A percentile compares a stretch with the other conserved stretches of the same genome.
Conservation (phyloP, 2,888 invertebrate species). For the Cryptocheilus praepositus region DNA sequence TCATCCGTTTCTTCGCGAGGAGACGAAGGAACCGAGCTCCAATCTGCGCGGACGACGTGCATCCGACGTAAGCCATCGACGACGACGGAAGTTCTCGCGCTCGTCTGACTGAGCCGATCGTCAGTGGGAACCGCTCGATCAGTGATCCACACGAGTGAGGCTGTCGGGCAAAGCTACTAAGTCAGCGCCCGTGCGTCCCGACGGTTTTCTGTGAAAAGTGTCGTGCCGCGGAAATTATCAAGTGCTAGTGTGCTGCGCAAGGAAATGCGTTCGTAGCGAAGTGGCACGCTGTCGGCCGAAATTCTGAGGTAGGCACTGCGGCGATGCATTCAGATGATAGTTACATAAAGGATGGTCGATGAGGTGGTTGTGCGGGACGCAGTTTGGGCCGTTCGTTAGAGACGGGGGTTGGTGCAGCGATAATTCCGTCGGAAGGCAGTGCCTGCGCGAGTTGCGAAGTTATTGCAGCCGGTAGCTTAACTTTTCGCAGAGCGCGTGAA, state of each 20-base stretch:
- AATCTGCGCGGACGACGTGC: neutral
- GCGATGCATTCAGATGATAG: neutral
- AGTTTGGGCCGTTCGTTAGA: too few species aligned
- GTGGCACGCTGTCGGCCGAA: slow-evolving; percentile 66
- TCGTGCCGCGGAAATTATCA: slow-evolving; percentile 5
- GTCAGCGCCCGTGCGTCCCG: neutral
- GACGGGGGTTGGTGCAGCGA: slow-evolving; percentile 13
- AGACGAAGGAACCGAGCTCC: slow-evolving; percentile 5
- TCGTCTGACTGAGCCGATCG: too few species aligned
- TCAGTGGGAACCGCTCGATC: too few species aligned
- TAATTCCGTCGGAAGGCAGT: slow-evolving; percentile 10
- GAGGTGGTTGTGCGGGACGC: too few species aligned
- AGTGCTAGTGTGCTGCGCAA: slow-evolving; percentile 20
- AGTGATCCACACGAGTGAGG: too few species aligned
- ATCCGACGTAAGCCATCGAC: too few species aligned
- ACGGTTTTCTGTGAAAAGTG: slow-evolving; percentile 25
- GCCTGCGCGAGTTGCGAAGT: too few species aligned
- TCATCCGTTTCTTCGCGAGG: slow-evolving; percentile 4
- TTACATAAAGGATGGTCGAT: too few species aligned
- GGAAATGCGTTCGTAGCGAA: slow-evolving; percentile 66
- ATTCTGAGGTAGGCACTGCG: slow-evolving; percentile 60
- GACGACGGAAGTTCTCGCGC: too few species aligned
- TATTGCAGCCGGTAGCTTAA: slow-evolving; percentile 19
- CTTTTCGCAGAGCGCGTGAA: too few species aligned
- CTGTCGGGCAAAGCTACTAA: too few species aligned